phyloP scores from a whole-genome alignment of 2,888 invertebrate species.

The Nomada flava region DNA sequence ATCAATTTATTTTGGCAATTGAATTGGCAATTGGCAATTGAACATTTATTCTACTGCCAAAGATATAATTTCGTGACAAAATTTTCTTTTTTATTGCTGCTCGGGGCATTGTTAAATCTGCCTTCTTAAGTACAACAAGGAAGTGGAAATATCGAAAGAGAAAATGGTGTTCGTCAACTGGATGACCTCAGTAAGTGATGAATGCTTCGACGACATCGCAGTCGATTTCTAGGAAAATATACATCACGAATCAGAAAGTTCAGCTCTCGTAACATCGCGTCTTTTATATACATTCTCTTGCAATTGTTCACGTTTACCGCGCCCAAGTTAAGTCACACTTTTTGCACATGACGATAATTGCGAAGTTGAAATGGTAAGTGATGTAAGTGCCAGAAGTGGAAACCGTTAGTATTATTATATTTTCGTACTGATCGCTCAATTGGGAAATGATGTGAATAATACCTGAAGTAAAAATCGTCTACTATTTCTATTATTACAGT shows the following conservation, averaged over 20 bases:
- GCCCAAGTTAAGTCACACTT: constrained; percentile 1
- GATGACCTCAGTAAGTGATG: constrained; percentile 17
- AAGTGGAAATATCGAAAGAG: background rate
- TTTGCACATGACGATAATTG: background rate
- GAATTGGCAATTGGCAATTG: too few relatives aligned
- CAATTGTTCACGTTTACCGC: constrained; percentile 17
- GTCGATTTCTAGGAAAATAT: constrained; percentile 51
- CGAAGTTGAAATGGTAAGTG: too few relatives aligned
- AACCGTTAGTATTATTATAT: too few relatives aligned
- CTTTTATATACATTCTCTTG: constrained; percentile 27
- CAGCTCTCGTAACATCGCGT: constrained; percentile 46
- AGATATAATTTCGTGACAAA: too few relatives aligned
- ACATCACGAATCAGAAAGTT: constrained; percentile 59
- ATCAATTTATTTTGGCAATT: background rate
- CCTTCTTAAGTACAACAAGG: background rate
- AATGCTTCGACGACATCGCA: constrained; percentile 7
- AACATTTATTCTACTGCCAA: too few relatives aligned
- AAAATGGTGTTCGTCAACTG: background rate
- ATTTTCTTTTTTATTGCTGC: too few relatives aligned
- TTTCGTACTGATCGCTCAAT: too few relatives aligned
- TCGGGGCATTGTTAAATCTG: too few relatives aligned
- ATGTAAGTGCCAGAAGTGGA: too few relatives aligned
- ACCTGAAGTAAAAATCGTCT: too few relatives aligned
- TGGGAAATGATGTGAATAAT: too few relatives aligned
- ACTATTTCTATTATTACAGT: too few relatives aligned